phyloP scores from a whole-genome alignment of 2,113 vertebrate genomes.

The Thamnaconus septentrionalis region DNA sequence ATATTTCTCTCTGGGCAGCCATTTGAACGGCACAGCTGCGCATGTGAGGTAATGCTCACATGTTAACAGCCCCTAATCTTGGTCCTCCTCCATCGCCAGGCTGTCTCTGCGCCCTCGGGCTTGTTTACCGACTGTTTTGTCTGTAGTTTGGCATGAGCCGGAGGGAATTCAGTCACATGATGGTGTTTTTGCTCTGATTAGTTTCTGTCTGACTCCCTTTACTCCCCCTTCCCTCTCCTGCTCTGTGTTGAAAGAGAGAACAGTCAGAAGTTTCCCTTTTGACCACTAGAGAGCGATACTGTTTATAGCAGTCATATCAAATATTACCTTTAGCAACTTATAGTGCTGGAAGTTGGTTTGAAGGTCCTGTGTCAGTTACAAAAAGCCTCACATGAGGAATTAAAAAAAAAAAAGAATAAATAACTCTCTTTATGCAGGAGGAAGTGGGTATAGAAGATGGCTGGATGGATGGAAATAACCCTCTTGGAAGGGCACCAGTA shows the following conservation, averaged over 20 bases:
- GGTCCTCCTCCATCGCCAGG: not conserved
- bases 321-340: too few species aligned
- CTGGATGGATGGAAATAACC: too few species aligned
- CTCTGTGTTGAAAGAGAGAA: not conserved
- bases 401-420: too few species aligned
- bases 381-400: too few species aligned
- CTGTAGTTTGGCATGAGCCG: slow-evolving; percentile 58
- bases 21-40: not conserved
- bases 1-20: too few species aligned
- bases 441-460: too few species aligned
- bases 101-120: slow-evolving; percentile 7
- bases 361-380: too few species aligned
- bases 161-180: slow-evolving; percentile 55
- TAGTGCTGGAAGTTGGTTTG: too few species aligned
- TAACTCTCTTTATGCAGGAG: too few species aligned
- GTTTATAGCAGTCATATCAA: not conserved
- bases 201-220: not conserved
- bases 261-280: not conserved
- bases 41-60: not conserved
- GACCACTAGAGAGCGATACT: slow-evolving; percentile 16
- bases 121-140: slow-evolving; percentile 59
- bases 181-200: slow-evolving; percentile 41
- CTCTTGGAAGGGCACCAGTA: too few species aligned
- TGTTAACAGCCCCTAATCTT: not conserved
- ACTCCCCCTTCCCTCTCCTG: not conserved